phyloP scores from a whole-genome alignment of 1,140 invertebrate genomes.

The Archivesica marissinica region DNA sequence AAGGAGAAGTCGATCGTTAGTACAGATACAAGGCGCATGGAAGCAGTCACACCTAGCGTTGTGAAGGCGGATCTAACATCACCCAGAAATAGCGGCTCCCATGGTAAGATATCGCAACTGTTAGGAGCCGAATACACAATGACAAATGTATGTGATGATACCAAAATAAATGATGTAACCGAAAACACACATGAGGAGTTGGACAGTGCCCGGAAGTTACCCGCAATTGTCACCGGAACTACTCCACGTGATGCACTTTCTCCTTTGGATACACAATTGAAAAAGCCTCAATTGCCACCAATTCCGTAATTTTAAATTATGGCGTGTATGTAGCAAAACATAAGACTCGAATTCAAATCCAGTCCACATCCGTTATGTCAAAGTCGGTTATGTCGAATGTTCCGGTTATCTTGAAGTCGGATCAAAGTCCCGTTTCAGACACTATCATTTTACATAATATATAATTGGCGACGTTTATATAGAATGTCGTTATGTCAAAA shows the following conservation, averaged over 20 bases:
- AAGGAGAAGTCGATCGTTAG: constrained; percentile 12
- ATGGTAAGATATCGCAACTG: constrained; percentile 58
- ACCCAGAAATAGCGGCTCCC: constrained; percentile 35
- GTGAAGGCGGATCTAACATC: constrained; percentile 40
- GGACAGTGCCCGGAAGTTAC: constrained; percentile 9
- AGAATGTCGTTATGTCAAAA: too few species aligned
- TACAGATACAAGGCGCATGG: neutral
- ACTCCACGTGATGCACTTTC: constrained; percentile 51
- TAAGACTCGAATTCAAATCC: too few species aligned
- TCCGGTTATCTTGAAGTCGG: too few species aligned
- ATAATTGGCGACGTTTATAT: too few species aligned
- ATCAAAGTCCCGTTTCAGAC: too few species aligned
- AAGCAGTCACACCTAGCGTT: constrained; percentile 53
- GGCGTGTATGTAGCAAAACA: too few species aligned
- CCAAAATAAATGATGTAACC: neutral
- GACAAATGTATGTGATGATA: constrained; percentile 49
- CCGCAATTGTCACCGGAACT: constrained; percentile 29
- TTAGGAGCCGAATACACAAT: constrained; percentile 59
- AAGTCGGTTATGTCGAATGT: too few species aligned
- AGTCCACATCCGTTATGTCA: too few species aligned
- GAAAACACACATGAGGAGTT: neutral
- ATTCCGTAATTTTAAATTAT: neutral
- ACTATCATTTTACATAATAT: too few species aligned
- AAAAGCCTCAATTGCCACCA: constrained; percentile 42
- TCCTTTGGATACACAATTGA: constrained; percentile 53